Evolutionary conservation across 2,797 vertebrate genomes (phyloP).

Genomic region (Sebastes taczanowskii): DNA sequence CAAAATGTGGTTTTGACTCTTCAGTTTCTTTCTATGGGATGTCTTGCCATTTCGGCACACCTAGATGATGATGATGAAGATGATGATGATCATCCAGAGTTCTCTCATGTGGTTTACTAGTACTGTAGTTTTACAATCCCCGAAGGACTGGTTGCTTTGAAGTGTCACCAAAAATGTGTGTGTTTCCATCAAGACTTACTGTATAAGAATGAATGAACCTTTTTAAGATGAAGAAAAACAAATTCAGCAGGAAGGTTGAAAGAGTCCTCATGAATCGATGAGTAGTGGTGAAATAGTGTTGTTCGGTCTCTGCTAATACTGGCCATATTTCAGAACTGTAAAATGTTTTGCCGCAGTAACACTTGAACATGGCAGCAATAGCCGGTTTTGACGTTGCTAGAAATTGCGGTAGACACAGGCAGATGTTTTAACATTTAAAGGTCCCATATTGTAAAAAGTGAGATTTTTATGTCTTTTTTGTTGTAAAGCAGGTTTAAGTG

Average conservation of each 20-base stretch:
- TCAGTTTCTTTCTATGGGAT: background rate
- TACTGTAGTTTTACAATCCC: background rate
- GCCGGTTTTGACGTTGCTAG: background rate
- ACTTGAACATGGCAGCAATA: background rate
- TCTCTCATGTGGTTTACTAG: background rate
- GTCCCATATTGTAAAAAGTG: no score
- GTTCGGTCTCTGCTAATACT: background rate
- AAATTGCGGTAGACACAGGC: background rate
- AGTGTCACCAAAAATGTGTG: background rate
- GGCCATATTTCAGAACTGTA: background rate
- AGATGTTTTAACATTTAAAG: background rate
- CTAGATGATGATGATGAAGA: no score
- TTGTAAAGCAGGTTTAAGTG: no score
- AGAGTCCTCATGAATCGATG: background rate
- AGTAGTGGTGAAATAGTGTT: background rate
- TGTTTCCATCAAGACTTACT: background rate
- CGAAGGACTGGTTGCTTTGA: background rate
- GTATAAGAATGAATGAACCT: no score
- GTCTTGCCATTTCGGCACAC: background rate
- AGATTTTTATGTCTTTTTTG: no score
- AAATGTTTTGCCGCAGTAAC: background rate
- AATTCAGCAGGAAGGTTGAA: background rate
- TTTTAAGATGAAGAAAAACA: background rate
- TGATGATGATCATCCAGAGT: background rate
- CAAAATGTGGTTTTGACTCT: background rate